A percentile compares a stretch with the other conserved stretches of the same genome.
These are phyloP conservation scores for Caenorhabditis sp. DNA, from an alignment of 2,888 invertebrate species.

Conservation along the genomic window DNA sequence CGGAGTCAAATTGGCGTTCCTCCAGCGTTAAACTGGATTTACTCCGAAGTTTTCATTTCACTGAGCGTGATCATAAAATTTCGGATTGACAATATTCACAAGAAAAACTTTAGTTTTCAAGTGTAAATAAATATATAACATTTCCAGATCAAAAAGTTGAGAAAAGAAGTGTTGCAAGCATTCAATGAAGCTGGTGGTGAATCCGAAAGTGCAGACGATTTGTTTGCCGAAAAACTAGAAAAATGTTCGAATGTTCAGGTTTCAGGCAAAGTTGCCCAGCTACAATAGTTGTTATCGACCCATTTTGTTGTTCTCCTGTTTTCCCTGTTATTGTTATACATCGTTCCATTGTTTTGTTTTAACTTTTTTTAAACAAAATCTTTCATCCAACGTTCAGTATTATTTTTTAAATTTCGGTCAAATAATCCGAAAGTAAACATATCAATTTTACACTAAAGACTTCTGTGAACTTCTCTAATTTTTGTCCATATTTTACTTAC, in stretches of 20 bases:
- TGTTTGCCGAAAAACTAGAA: conserved; percentile 48
- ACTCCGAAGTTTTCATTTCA: too few species aligned
- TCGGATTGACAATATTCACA: too few species aligned
- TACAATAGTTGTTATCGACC: background rate
- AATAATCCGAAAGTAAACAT: too few species aligned
- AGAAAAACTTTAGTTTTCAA: too few species aligned
- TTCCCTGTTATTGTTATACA: background rate
- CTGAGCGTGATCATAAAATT: too few species aligned
- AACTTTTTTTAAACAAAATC: background rate
- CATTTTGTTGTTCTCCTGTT: background rate
- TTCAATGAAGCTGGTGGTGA: conserved; percentile 14
- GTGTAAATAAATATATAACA: too few species aligned
- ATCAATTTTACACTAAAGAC: too few species aligned
- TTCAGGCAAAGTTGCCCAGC: background rate
- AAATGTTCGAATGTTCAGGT: conserved; percentile 24
- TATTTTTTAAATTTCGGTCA: background rate
- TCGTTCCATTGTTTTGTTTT: background rate
- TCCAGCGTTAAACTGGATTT: too few species aligned
- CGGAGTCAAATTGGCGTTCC: too few species aligned
- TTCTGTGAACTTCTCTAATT: too few species aligned
- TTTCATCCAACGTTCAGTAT: too few species aligned
- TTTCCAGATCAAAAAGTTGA: conserved; percentile 45
- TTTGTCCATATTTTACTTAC: conserved; percentile 69
- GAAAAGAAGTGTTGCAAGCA: conserved; percentile 35
- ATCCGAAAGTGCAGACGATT: conserved; percentile 15